Conservation (phyloP, 2,888 invertebrate species). For the Seira sanloemensis region DNA sequence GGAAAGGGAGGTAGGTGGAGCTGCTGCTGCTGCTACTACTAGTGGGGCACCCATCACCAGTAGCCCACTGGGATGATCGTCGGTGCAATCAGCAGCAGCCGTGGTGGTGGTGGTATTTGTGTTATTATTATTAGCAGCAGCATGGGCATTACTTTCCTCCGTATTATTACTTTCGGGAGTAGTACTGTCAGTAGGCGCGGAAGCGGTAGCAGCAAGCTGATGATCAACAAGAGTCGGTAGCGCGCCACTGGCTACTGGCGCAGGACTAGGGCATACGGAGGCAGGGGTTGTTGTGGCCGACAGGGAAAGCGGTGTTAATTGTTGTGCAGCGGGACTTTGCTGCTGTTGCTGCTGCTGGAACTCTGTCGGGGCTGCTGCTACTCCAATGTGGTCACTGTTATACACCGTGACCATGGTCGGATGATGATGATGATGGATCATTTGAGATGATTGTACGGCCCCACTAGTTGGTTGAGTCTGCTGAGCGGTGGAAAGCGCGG, state of each 20-base stretch:
- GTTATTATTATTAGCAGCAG: not conserved
- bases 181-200: conserved; percentile 25
- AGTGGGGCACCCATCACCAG: too few species aligned
- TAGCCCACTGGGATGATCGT: not conserved
- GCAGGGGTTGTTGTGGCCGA: conserved; percentile 33
- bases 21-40: not conserved
- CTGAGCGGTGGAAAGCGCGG: conserved; percentile 22
- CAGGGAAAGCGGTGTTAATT: conserved; percentile 32
- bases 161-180: conserved; percentile 19
- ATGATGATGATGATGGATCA: conserved; percentile 33
- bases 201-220: conserved; percentile 36
- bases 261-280: conserved; percentile 50
- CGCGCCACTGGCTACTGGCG: not conserved
- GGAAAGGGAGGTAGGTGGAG: not conserved
- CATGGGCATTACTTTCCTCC: conserved; percentile 8
- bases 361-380: not conserved
- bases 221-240: not conserved
- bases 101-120: not conserved
- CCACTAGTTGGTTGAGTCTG: not conserved
- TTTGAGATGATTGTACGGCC: not conserved
- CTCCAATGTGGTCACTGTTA: not conserved
- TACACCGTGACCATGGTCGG: too few species aligned
- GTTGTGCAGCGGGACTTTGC: not conserved
- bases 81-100: not conserved
- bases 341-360: not conserved